A percentile compares a stretch with the other conserved stretches of the same genome.
phyloP scores from a whole-genome alignment of 2,888 invertebrate genomes.

The Pomacea canaliculata region DNA sequence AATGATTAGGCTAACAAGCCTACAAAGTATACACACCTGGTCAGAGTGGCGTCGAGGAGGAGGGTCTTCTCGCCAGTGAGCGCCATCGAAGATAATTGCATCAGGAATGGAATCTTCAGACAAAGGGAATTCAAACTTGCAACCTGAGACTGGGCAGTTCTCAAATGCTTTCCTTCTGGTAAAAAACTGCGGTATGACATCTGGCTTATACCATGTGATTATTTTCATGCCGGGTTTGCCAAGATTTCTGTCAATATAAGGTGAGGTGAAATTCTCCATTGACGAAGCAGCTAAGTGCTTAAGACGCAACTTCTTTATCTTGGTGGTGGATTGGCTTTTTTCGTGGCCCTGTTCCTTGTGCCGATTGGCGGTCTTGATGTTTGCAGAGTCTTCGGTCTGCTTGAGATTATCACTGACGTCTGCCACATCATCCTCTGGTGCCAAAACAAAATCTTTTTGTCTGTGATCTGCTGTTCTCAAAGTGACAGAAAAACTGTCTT shows the following conservation, averaged over 20 bases:
- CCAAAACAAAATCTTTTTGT: too few relatives aligned
- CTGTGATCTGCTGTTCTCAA: too few relatives aligned
- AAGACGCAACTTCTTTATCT: not conserved
- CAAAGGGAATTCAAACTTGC: conserved; percentile 10
- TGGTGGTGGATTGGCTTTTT: too few relatives aligned
- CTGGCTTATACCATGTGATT: conserved; percentile 15
- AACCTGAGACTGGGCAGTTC: conserved; percentile 3
- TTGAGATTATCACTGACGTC: too few relatives aligned
- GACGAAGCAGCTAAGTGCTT: not conserved
- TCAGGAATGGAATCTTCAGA: not conserved
- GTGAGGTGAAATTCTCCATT: conserved; percentile 13
- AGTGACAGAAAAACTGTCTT: too few relatives aligned
- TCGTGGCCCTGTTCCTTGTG: too few relatives aligned
- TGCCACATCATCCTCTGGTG: too few relatives aligned
- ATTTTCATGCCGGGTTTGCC: not conserved
- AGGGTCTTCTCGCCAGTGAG: not conserved
- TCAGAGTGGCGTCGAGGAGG: conserved; percentile 3
- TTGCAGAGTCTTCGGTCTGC: too few relatives aligned
- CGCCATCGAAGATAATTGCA: conserved; percentile 7
- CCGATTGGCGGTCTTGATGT: too few relatives aligned
- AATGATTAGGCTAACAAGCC: too few relatives aligned
- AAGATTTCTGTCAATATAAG: conserved; percentile 8
- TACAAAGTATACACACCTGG: conserved; percentile 9
- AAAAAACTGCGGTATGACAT: not conserved
- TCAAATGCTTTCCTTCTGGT: not conserved